Evolutionary conservation across 2,888 invertebrate genomes (phyloP).

Genomic region (Ceraclea dissimilis): DNA sequence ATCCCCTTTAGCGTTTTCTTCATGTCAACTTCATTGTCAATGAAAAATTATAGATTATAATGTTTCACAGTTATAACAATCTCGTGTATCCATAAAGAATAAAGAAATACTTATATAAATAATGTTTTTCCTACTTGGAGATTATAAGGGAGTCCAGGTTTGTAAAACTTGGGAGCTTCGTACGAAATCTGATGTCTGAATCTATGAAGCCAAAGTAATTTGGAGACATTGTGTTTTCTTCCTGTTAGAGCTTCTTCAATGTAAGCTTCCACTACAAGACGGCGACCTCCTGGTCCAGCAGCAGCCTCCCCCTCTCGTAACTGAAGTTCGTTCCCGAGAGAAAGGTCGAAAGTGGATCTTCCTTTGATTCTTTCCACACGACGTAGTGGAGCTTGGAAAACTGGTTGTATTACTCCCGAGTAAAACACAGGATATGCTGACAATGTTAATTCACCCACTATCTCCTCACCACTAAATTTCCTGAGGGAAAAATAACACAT

Average conservation of each 20-base stretch:
- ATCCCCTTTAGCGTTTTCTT: too few relatives aligned
- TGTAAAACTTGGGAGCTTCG: constrained; percentile 78
- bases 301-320: constrained; percentile 59
- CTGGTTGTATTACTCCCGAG: constrained; percentile 71
- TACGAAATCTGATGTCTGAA: constrained; percentile 71
- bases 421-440: constrained; percentile 78
- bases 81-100: too few relatives aligned
- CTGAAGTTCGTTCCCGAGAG: constrained; percentile 65
- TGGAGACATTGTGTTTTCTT: constrained; percentile 71
- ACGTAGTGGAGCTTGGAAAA: constrained; percentile 63
- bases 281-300: constrained; percentile 56
- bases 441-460: constrained; percentile 77
- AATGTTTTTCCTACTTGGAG: too few relatives aligned
- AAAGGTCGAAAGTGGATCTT: constrained; percentile 62
- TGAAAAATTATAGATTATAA: too few relatives aligned
- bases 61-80: too few relatives aligned
- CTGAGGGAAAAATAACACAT: constrained; percentile 37
- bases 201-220: constrained; percentile 67
- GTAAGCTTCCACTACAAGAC: constrained; percentile 77
- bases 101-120: too few relatives aligned
- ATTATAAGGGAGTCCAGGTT: constrained; percentile 77
- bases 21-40: too few relatives aligned
- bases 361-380: constrained; percentile 64
- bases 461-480: constrained; percentile 79
- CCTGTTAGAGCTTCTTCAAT: constrained; percentile 86